Evolutionary conservation across 1,140 invertebrate species (phyloP).

Genomic region (Reticulitermes speratus): DNA sequence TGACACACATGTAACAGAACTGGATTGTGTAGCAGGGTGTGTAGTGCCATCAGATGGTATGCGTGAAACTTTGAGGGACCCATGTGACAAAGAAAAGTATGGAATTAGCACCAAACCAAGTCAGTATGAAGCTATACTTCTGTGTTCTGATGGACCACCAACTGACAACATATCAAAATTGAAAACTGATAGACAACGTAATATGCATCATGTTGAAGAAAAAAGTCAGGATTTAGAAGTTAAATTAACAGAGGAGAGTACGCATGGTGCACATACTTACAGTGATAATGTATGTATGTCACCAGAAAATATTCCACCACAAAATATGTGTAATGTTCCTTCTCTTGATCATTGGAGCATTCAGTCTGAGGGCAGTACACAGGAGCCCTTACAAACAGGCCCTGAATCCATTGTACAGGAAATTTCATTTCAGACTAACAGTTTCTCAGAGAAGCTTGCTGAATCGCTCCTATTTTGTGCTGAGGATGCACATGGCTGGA

Average conservation of each 20-base stretch:
- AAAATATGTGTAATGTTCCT: no score
- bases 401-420: neutral
- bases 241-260: neutral
- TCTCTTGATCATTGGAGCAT: no score
- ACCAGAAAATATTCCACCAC: no score
- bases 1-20: neutral
- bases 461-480: neutral
- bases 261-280: no score
- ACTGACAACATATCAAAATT: neutral
- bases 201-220: neutral
- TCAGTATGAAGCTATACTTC: neutral
- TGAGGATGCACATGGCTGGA: neutral
- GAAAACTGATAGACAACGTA: neutral
- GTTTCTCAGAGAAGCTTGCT: neutral
- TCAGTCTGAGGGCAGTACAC: neutral
- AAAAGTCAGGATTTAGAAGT: neutral
- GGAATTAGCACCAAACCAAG: neutral
- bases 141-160: neutral
- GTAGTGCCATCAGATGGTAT: neutral
- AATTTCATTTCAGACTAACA: neutral
- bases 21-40: no score
- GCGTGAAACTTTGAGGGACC: neutral
- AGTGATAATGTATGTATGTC: no score
- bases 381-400: neutral
- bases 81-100: neutral